Evolutionary conservation across 2,888 invertebrate genomes (phyloP).

Genomic region (Pristionchus fissidentatus): DNA sequence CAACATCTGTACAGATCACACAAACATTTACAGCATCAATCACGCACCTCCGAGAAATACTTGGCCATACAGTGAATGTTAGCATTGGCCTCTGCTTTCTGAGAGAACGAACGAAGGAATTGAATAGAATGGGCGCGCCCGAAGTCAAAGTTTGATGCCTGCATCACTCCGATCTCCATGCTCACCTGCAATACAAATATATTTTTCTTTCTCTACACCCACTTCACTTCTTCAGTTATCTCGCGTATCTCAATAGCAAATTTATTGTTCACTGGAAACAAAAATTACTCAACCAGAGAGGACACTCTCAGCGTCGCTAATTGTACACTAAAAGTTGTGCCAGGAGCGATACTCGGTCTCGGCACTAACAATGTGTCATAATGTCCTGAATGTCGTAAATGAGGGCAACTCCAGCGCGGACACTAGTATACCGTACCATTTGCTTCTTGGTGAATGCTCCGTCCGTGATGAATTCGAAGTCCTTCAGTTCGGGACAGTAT

Average conservation of each 20-base stretch:
- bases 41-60: conserved; percentile 86
- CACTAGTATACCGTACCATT: conserved; percentile 62
- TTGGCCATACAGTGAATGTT: conserved; percentile 87
- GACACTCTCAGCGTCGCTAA: background rate
- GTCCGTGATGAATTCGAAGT: conserved; percentile 93
- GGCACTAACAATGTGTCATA: too few species aligned
- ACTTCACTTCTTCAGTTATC: background rate
- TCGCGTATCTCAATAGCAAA: background rate
- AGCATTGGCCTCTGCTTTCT: conserved; percentile 78
- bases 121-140: conserved; percentile 90
- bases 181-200: conserved; percentile 10
- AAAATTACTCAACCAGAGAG: background rate
- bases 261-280: background rate
- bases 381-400: too few species aligned
- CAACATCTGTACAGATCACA: too few species aligned
- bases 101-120: conserved; percentile 85
- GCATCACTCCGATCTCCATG: conserved; percentile 22
- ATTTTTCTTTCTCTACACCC: too few species aligned
- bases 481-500: conserved; percentile 87
- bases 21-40: background rate
- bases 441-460: conserved; percentile 84
- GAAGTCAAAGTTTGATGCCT: conserved; percentile 82
- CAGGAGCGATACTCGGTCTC: too few species aligned
- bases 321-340: background rate
- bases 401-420: too few species aligned